Conservation (phyloP, 2,888 invertebrate species). For the Harpagoxenus sublaevis region DNA sequence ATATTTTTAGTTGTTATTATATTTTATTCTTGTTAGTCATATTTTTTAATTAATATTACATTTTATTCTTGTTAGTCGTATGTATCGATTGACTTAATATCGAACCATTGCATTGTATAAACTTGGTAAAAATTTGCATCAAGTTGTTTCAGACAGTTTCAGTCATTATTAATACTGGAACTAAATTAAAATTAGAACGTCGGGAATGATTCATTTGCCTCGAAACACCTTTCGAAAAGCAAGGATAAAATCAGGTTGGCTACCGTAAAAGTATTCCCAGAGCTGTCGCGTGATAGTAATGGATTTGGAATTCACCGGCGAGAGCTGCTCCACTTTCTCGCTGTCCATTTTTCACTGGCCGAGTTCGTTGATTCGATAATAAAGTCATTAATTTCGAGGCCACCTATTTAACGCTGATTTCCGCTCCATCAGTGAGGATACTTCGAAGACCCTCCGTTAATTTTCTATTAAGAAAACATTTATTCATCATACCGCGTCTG, state of each 20-base stretch:
- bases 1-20: not conserved
- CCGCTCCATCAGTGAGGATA: constrained; percentile 49
- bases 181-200: constrained; percentile 66
- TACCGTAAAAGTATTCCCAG: constrained; percentile 66
- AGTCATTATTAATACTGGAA: constrained; percentile 12
- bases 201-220: constrained; percentile 68
- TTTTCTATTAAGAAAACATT: constrained; percentile 79
- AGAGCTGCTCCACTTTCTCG: constrained; percentile 60
- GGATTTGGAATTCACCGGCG: constrained; percentile 72
- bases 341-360: constrained; percentile 70
- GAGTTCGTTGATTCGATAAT: constrained; percentile 78
- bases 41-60: not conserved
- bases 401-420: constrained; percentile 70
- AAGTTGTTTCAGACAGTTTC: constrained; percentile 26
- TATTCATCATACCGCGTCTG: constrained; percentile 63
- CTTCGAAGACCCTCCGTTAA: constrained; percentile 63
- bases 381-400: constrained; percentile 77
- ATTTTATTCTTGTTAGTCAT: not conserved
- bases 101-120: not conserved
- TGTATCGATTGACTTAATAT: not conserved
- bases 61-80: not conserved
- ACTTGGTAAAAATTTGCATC: not conserved
- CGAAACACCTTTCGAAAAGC: constrained; percentile 55
- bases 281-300: constrained; percentile 72
- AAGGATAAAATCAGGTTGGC: constrained; percentile 59